A percentile compares a stretch with the other conserved stretches of the same genome.
Evolutionary conservation across 2,888 invertebrate species (phyloP).

Genomic region (Muscina levida): DNA sequence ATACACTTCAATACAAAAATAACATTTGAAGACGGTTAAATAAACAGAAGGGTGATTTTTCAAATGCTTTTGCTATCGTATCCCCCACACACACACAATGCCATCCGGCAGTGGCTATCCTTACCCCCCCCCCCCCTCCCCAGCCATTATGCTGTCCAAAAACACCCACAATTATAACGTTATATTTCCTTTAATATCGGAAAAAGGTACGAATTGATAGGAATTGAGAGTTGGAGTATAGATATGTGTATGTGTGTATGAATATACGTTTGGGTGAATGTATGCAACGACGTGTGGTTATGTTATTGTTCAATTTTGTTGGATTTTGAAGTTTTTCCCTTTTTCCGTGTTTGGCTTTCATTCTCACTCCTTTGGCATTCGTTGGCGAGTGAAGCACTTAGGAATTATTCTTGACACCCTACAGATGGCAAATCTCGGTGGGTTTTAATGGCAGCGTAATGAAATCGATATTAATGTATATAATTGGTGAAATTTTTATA

Average conservation of each 20-base stretch:
- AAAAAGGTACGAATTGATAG: constrained; percentile 47
- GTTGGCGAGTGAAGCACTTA: too few relatives aligned
- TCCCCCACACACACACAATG: not conserved
- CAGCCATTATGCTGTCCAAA: constrained; percentile 27
- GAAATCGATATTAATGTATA: too few relatives aligned
- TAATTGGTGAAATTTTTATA: too few relatives aligned
- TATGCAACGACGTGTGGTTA: constrained; percentile 55
- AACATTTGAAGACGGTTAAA: constrained; percentile 57
- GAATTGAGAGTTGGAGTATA: constrained; percentile 1
- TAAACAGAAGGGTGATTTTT: constrained; percentile 55
- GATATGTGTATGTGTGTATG: constrained; percentile 11
- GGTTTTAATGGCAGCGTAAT: too few relatives aligned
- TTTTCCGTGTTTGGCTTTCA: constrained; percentile 32
- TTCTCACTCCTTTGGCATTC: constrained; percentile 28
- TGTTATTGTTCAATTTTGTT: constrained; percentile 66
- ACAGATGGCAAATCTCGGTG: not conserved
- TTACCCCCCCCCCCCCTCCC: not conserved
- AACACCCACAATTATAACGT: constrained; percentile 65
- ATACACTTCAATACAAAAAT: constrained; percentile 41
- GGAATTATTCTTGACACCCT: not conserved
- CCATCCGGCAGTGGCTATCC: not conserved
- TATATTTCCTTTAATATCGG: constrained; percentile 64
- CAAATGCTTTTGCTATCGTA: constrained; percentile 19
- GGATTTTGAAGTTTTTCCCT: constrained; percentile 57
- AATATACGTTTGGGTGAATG: not conserved